phyloP scores from a whole-genome alignment of 2,113 vertebrate genomes.

The Perca flavescens region DNA sequence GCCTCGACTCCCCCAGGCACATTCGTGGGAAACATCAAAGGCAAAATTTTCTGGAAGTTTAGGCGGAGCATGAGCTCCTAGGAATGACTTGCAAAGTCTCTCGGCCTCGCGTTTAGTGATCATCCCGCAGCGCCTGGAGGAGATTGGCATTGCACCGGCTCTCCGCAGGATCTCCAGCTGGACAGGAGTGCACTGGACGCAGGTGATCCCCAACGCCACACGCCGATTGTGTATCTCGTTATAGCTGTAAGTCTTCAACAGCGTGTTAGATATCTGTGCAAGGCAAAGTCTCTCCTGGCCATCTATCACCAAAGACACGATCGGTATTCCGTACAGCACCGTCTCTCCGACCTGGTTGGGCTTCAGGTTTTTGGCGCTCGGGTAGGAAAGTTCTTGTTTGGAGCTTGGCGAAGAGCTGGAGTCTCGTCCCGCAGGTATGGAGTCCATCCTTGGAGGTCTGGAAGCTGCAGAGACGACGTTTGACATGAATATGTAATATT shows the following conservation, averaged over 20 bases:
- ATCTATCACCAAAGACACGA: slow-evolving; percentile 95
- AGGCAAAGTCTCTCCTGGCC: slow-evolving; percentile 93
- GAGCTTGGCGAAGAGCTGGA: slow-evolving; percentile 92
- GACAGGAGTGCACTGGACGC: slow-evolving; percentile 94
- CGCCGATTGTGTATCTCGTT: slow-evolving; percentile 95
- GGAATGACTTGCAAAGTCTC: slow-evolving; percentile 92
- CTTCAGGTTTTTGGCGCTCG: slow-evolving; percentile 88
- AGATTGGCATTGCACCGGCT: slow-evolving; percentile 94
- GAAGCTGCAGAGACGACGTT: slow-evolving; percentile 57
- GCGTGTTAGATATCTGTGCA: slow-evolving; percentile 93
- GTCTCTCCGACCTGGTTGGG: slow-evolving; percentile 98
- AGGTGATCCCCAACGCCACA: slow-evolving; percentile 94
- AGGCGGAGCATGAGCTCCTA: slow-evolving; percentile 90
- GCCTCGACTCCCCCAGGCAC: slow-evolving; percentile 92
- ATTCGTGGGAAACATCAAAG: slow-evolving; percentile 93
- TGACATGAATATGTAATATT: slow-evolving; percentile 18
- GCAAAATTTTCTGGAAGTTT: slow-evolving; percentile 94
- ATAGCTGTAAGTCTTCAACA: slow-evolving; percentile 93
- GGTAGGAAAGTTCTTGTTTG: slow-evolving; percentile 92
- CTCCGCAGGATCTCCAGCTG: slow-evolving; percentile 93
- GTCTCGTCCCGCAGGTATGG: slow-evolving; percentile 92
- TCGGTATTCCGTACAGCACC: slow-evolving; percentile 95
- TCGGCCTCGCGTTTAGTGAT: slow-evolving; percentile 95
- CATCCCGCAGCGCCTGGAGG: slow-evolving; percentile 93
- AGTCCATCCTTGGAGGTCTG: slow-evolving; percentile 91